Conservation (phyloP, 2,113 vertebrate genomes). For the Ahaetulla prasina region DNA sequence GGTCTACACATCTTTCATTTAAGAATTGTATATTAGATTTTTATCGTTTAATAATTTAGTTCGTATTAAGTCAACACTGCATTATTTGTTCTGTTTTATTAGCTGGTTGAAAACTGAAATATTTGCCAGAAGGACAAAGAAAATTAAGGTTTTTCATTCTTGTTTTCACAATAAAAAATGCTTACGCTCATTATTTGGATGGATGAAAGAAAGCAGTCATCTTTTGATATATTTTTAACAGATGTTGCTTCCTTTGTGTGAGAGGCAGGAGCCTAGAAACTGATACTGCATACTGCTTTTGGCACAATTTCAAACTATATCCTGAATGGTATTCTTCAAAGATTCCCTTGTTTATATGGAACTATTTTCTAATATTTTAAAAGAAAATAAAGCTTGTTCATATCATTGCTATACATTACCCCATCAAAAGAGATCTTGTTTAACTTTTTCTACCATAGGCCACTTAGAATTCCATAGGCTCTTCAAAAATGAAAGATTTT, state of each 20-base stretch:
- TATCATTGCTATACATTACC: neutral
- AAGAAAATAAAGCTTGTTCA: neutral
- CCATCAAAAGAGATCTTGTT: neutral
- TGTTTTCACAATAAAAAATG: conserved; percentile 18
- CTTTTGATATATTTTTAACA: neutral
- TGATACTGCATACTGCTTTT: neutral
- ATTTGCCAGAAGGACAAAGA: neutral
- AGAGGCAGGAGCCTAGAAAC: neutral
- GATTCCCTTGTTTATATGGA: neutral
- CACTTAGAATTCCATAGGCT: neutral
- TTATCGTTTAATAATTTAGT: neutral
- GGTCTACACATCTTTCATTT: neutral
- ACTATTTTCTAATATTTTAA: neutral
- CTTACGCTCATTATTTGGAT: conserved; percentile 12
- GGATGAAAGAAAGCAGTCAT: neutral
- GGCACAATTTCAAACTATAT: neutral
- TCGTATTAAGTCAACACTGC: neutral
- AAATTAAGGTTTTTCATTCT: neutral
- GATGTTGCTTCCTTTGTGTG: conserved; percentile 19
- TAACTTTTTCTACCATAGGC: neutral
- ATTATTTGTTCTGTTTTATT: neutral
- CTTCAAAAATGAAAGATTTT: neutral
- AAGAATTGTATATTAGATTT: neutral
- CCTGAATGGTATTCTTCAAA: neutral
- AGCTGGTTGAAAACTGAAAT: conserved; percentile 12